Evolutionary conservation across 2,113 vertebrate species (phyloP).

Genomic region (Phrynocephalus versicolor): DNA sequence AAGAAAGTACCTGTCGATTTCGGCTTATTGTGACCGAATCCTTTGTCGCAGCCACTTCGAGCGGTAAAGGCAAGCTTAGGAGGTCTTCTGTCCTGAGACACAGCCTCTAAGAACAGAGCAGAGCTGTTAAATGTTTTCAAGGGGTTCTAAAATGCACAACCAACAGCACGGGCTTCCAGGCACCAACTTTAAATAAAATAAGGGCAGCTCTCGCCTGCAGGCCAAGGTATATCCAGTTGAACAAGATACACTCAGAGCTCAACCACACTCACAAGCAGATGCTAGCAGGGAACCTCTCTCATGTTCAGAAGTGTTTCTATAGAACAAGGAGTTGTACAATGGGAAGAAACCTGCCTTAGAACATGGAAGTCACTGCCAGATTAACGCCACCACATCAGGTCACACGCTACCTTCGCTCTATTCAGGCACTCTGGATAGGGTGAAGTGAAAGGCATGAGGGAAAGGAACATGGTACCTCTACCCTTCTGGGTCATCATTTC

Average conservation of each 20-base stretch:
- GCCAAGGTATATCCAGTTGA: background rate
- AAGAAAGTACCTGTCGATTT: constrained; percentile 88
- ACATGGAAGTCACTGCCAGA: background rate
- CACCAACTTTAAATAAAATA: background rate
- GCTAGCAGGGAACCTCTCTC: background rate
- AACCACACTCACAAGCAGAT: background rate
- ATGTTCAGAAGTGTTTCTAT: background rate
- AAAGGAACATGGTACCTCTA: no score
- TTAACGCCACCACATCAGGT: background rate
- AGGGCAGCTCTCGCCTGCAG: background rate
- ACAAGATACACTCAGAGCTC: background rate
- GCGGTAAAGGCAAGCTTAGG: constrained; percentile 90
- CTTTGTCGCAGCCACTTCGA: constrained; percentile 88
- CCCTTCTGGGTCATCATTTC: no score
- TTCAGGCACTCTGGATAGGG: background rate
- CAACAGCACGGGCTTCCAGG: background rate
- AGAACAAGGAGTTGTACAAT: background rate
- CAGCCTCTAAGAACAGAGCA: constrained; percentile 67
- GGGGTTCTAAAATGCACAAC: no score
- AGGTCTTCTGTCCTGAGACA: constrained; percentile 90
- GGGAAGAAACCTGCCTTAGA: no score
- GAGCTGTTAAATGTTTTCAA: background rate
- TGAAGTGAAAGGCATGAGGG: no score
- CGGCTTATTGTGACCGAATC: constrained; percentile 91
- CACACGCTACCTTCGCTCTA: background rate